Conservation (phyloP, 2,797 vertebrate species). For the Macroramphosus scolopax region DNA sequence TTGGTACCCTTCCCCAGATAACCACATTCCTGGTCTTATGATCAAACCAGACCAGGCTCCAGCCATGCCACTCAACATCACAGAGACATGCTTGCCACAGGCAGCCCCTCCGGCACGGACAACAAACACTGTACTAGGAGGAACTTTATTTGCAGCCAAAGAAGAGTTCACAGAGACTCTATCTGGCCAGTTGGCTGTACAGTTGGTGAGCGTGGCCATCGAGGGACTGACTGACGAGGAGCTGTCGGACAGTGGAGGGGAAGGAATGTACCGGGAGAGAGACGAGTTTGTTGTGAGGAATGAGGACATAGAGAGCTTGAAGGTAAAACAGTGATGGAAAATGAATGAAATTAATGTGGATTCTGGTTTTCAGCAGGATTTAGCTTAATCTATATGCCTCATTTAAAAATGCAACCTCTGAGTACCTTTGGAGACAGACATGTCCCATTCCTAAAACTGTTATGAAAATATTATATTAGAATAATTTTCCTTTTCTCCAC, state of each 20-base stretch:
- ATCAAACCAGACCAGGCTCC: slow-evolving; percentile 78
- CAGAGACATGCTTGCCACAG: slow-evolving; percentile 72
- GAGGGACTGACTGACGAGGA: slow-evolving; percentile 94
- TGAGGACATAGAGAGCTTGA: slow-evolving; percentile 91
- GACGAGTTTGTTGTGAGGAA: slow-evolving; percentile 98
- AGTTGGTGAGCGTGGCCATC: slow-evolving; percentile 83
- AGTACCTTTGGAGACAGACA: no score
- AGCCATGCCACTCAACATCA: slow-evolving; percentile 59
- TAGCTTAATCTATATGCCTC: no score
- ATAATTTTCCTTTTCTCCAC: no score
- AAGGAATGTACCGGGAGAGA: slow-evolving; percentile 96
- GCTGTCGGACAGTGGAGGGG: slow-evolving; percentile 91
- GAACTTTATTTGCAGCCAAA: slow-evolving; percentile 51
- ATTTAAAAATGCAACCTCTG: no score
- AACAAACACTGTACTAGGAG: slow-evolving; percentile 47
- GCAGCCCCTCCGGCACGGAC: slow-evolving; percentile 43
- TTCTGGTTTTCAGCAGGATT: neutral
- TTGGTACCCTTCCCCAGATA: slow-evolving; percentile 53
- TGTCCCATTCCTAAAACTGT: no score
- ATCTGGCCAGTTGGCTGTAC: slow-evolving; percentile 81
- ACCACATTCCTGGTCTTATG: slow-evolving; percentile 47
- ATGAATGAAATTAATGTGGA: neutral
- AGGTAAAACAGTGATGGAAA: slow-evolving; percentile 75
- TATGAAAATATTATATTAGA: no score
- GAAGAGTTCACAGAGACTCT: slow-evolving; percentile 71